phyloP scores from a whole-genome alignment of 2,113 vertebrate genomes.

The Octodon degus region DNA sequence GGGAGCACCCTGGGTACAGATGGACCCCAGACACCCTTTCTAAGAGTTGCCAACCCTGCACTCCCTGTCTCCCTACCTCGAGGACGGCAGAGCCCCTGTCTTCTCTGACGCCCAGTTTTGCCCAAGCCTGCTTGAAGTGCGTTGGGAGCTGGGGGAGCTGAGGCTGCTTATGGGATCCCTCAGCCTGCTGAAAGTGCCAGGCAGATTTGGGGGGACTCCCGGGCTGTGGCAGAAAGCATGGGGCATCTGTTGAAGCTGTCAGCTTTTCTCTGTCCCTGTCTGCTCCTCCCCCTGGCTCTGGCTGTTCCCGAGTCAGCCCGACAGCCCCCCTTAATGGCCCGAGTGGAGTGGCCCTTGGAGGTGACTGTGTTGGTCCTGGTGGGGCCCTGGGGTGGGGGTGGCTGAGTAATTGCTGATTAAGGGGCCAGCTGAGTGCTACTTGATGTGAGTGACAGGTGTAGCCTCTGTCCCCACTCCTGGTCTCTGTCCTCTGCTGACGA shows the following conservation, averaged over 20 bases:
- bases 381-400: not conserved
- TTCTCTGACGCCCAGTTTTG: no score
- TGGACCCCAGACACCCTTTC: not conserved
- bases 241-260: not conserved
- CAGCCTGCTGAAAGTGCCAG: not conserved
- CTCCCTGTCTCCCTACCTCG: not conserved
- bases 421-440: conserved; percentile 4
- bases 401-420: conserved; percentile 53
- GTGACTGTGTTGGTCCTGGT: not conserved
- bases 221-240: not conserved
- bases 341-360: not conserved
- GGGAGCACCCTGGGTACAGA: not conserved
- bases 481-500: not conserved
- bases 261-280: not conserved
- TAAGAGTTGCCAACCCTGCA: not conserved
- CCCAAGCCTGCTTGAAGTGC: not conserved
- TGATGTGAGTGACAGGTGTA: conserved; percentile 65
- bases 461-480: not conserved
- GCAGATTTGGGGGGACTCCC: not conserved
- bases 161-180: not conserved
- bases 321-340: not conserved
- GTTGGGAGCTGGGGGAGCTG: not conserved
- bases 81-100: accelerated
- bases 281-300: not conserved
- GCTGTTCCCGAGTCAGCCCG: not conserved